These are phyloP conservation scores for Leptonema lineaticorne DNA, from an alignment of 1,140 invertebrate genomes.

Conservation along the genomic window DNA sequence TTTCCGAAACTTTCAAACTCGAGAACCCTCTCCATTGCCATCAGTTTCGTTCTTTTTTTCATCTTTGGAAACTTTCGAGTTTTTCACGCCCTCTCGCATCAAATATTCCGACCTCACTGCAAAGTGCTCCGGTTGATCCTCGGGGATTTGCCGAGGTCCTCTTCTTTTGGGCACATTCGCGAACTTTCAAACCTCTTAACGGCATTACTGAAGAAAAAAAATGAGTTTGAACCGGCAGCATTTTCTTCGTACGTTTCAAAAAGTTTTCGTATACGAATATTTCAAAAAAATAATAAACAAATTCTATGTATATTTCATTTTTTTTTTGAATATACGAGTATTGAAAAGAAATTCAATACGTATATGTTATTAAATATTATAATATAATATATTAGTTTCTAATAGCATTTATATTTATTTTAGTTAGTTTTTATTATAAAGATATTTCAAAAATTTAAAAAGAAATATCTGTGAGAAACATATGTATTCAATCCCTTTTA, in stretches of 20 bases:
- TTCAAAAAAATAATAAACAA: too few species aligned
- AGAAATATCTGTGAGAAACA: neutral
- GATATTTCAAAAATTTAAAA: neutral
- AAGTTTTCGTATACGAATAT: too few species aligned
- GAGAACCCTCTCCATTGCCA: neutral
- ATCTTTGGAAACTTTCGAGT: neutral
- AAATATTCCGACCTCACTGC: conserved; percentile 26
- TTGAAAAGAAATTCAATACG: too few species aligned
- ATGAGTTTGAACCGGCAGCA: neutral
- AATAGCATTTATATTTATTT: too few species aligned
- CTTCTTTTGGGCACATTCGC: neutral
- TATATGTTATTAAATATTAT: too few species aligned
- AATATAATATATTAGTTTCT: too few species aligned
- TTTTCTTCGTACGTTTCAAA: neutral
- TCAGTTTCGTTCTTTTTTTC: neutral
- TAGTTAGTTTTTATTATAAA: neutral
- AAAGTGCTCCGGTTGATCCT: conserved; percentile 26
- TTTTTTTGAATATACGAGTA: too few species aligned
- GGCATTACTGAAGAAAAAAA: conserved; percentile 7
- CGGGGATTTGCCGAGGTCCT: conserved; percentile 11
- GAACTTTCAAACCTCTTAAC: conserved; percentile 23
- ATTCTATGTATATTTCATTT: too few species aligned
- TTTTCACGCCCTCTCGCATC: conserved; percentile 20
- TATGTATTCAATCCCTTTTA: conserved; percentile 11
- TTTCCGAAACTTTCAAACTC: neutral